Conservation (phyloP, 2,888 invertebrate genomes). For the Acanthosoma haemorrhoidale region DNA sequence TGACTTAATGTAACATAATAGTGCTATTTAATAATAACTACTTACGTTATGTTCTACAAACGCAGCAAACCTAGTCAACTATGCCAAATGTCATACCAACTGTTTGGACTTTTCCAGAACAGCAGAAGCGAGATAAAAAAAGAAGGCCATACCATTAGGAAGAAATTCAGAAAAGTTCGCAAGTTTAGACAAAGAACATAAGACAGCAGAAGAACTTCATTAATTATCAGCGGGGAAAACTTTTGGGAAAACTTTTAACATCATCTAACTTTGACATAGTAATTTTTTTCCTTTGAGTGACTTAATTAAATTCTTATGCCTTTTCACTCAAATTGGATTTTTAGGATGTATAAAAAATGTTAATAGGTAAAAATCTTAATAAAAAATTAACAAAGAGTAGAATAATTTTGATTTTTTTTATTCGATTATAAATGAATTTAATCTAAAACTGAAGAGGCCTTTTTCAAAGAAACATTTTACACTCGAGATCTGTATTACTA, state of each 20-base stretch:
- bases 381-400: no score
- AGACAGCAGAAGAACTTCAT: neutral
- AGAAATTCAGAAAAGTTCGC: neutral
- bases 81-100: neutral
- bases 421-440: no score
- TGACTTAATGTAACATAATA: no score
- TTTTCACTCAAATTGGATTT: neutral
- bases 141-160: neutral
- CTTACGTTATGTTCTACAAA: no score
- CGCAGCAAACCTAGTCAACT: no score
- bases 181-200: neutral
- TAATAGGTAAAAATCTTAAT: no score
- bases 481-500: no score
- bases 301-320: neutral
- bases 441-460: no score
- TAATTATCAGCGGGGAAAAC: neutral
- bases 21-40: no score
- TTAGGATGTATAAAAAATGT: no score
- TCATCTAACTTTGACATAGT: neutral
- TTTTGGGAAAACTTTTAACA: neutral
- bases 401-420: no score
- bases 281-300: neutral
- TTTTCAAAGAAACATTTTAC: no score
- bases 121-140: neutral
- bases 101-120: neutral